Evolutionary conservation across 2,113 vertebrate genomes (phyloP).

Genomic region (Opisthocomus hoazin): DNA sequence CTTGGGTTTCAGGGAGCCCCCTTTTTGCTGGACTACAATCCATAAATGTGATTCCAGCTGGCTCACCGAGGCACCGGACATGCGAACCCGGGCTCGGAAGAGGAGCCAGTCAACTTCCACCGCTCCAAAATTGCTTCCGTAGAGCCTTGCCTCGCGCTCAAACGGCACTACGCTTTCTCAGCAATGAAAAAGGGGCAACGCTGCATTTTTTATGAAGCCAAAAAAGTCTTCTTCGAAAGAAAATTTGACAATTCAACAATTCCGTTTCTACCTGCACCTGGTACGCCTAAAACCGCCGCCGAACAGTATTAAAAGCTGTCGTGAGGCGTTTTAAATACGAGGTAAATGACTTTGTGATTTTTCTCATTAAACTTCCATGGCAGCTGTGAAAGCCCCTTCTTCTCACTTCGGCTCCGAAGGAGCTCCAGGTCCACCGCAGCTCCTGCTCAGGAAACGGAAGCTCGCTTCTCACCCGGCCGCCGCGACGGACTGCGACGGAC

Average conservation of each 20-base stretch:
- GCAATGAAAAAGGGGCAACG: constrained; percentile 41
- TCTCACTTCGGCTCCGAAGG: not conserved
- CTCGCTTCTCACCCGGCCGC: not conserved
- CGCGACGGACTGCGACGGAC: too few species aligned
- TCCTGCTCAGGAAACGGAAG: not conserved
- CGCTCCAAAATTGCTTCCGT: not conserved
- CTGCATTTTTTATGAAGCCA: constrained; percentile 38
- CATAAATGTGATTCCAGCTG: not conserved
- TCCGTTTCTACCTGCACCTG: not conserved
- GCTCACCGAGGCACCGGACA: not conserved
- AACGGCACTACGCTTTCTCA: constrained; percentile 16
- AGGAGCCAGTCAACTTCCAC: not conserved
- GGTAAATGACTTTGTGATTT: constrained; percentile 27
- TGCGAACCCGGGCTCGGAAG: not conserved
- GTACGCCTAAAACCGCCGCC: not conserved
- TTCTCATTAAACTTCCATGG: constrained; percentile 17
- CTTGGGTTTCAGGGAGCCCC: not conserved
- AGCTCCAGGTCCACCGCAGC: not conserved
- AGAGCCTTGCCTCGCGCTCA: constrained; percentile 10
- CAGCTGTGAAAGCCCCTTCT: not conserved
- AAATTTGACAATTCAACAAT: not conserved
- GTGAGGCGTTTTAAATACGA: not conserved
- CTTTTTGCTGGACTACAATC: not conserved
- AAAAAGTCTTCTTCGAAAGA: constrained; percentile 2
- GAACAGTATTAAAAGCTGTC: not conserved